Evolutionary conservation across 1,140 invertebrate species (phyloP).

Genomic region (Camponotus floridanus): DNA sequence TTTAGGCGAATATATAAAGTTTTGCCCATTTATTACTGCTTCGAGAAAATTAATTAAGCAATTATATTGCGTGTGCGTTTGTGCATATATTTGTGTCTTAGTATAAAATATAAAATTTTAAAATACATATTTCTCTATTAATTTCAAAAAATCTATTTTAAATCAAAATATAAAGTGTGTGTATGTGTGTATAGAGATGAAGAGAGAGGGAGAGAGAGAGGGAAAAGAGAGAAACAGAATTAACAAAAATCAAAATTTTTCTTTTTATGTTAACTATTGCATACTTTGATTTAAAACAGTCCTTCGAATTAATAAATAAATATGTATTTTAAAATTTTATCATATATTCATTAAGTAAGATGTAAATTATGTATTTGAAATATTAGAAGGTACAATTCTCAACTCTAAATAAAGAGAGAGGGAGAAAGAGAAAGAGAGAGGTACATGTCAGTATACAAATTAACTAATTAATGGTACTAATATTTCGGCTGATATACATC

Average conservation of each 20-base stretch:
- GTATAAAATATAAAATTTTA: not conserved
- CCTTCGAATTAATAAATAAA: not conserved
- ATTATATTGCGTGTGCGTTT: too few relatives aligned
- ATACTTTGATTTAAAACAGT: not conserved
- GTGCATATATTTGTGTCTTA: too few relatives aligned
- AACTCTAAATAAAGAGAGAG: too few relatives aligned
- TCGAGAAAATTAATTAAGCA: not conserved
- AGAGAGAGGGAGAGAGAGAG: too few relatives aligned
- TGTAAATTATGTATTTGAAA: not conserved
- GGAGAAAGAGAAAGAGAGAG: too few relatives aligned
- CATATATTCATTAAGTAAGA: not conserved
- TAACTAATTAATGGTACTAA: constrained; percentile 31
- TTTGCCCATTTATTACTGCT: not conserved
- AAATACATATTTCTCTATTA: not conserved
- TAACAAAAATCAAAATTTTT: too few relatives aligned
- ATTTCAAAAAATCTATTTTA: not conserved
- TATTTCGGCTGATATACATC: constrained; percentile 14
- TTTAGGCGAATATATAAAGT: constrained; percentile 1
- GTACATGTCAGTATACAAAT: not conserved
- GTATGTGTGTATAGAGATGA: too few relatives aligned
- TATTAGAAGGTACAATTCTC: not conserved
- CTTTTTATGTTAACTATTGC: too few relatives aligned
- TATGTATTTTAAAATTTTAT: not conserved
- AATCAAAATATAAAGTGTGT: not conserved
- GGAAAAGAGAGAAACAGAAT: too few relatives aligned